Conservation (phyloP, 2,113 vertebrate species). For the Chelonoidis abingdonii region DNA sequence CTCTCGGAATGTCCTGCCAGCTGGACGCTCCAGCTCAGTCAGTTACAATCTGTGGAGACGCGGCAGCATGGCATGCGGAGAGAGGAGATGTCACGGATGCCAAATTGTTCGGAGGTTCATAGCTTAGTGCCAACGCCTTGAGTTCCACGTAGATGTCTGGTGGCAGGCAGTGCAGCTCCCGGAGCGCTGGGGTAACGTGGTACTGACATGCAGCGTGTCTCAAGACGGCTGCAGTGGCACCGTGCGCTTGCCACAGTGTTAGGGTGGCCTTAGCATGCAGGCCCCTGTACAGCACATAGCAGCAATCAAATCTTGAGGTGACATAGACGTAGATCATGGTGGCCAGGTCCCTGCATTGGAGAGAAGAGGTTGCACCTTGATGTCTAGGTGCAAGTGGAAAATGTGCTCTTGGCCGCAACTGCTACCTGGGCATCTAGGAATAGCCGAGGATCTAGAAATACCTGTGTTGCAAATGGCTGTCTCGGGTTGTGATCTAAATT, state of each 20-base stretch:
- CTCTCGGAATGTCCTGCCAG: background rate
- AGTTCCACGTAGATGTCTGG: background rate
- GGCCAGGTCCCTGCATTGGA: background rate
- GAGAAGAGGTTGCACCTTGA: background rate
- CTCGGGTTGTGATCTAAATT: background rate
- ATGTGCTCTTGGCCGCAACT: background rate
- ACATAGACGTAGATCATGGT: background rate
- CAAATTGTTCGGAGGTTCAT: no score
- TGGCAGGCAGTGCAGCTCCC: background rate
- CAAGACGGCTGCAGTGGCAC: background rate
- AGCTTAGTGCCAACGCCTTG: background rate
- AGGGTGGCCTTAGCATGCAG: no score
- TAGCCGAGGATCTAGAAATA: background rate
- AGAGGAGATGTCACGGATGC: background rate
- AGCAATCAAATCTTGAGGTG: background rate
- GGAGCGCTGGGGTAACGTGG: background rate
- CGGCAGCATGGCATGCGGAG: background rate
- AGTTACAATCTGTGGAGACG: background rate
- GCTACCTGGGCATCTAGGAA: background rate
- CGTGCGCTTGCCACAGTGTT: background rate
- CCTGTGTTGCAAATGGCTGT: background rate
- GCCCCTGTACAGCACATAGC: background rate
- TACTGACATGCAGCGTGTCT: background rate
- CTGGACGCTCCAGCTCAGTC: background rate
- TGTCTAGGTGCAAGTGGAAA: background rate